Base-by-base conservation (phyloP, 2,797 vertebrate species). In the Channa striata region DNA sequence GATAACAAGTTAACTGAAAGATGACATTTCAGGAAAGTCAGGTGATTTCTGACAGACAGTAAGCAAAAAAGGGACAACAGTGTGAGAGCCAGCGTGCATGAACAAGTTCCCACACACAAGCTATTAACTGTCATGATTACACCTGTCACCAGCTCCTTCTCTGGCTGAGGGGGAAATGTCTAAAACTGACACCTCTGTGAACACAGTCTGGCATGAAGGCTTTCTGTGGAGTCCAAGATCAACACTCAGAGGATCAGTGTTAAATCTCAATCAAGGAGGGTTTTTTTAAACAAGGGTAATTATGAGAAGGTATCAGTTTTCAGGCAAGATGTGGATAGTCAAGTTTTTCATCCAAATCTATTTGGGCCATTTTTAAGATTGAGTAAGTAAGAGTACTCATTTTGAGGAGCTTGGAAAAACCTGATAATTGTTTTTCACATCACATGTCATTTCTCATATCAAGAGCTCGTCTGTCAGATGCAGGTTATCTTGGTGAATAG, bases 121-220 rank as follows among this genome's bases (percentile, higher is more conserved):
- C 59, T 71, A 72, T 81, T 70, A 82, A 74, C 71, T 71, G 75
- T 78, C 77, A 74, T 53, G 72, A 85, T 81, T 83, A 69, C 83
- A 76, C 76, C 77, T 83, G 84, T 88, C 84, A 84, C 78, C 67
- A 58, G 68, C 80, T 82, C 19, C 53, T 68, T 73, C 6, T 53
- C 44, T 49, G 71, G 64, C 78, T 82, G 52, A 59, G 20, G 74
- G 57, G 56, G 33, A 69, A 81, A 85, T 23, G 59, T 76, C 75
- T 78, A 54, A 70, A 86, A 60, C 71, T 53, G 83, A 87, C 76
- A 84, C 66, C 59, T 75, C 25, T 63, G 54, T 57, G 68, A 89
- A 65, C 68, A 82, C 63, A 71, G 59, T 49, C 49, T 71, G 62
- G 49, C 67, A 74, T 30, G 0, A 71, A 70, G 50, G 63, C 43